Evolutionary conservation across 2,113 vertebrate genomes (phyloP).

Genomic region (Cavia aperea): DNA sequence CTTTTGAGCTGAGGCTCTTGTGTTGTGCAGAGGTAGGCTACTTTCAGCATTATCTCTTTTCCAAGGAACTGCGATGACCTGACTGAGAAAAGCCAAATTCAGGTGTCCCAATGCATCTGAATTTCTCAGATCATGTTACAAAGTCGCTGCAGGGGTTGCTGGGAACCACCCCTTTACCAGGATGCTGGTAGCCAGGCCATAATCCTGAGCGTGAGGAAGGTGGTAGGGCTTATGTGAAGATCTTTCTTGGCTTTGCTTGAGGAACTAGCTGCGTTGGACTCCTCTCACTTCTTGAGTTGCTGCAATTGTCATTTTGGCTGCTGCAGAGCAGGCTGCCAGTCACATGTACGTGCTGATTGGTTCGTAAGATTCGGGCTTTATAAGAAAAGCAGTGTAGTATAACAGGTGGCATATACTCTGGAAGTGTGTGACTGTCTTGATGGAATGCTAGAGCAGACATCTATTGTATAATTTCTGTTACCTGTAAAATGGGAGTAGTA

Average conservation of each 20-base stretch:
- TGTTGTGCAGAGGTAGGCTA: not conserved
- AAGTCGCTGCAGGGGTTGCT: not conserved
- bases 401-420: not conserved
- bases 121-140: not conserved
- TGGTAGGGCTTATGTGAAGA: not conserved
- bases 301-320: not conserved
- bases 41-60: not conserved
- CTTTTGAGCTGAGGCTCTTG: not conserved
- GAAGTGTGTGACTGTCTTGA: not conserved
- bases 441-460: not conserved
- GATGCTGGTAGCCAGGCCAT: not conserved
- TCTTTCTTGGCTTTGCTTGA: not conserved
- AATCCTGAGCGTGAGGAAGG: not conserved
- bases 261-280: not conserved
- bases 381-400: not conserved
- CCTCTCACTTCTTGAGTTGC: not conserved
- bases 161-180: not conserved
- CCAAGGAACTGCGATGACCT: not conserved
- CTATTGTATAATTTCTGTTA: not conserved
- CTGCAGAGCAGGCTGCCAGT: not conserved
- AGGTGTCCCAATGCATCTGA: not conserved
- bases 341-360: not conserved
- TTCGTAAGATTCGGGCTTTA: not conserved
- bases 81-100: constrained; percentile 24
- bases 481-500: not conserved